phyloP scores from a whole-genome alignment of 2,113 vertebrate species.

The Columba livia region DNA sequence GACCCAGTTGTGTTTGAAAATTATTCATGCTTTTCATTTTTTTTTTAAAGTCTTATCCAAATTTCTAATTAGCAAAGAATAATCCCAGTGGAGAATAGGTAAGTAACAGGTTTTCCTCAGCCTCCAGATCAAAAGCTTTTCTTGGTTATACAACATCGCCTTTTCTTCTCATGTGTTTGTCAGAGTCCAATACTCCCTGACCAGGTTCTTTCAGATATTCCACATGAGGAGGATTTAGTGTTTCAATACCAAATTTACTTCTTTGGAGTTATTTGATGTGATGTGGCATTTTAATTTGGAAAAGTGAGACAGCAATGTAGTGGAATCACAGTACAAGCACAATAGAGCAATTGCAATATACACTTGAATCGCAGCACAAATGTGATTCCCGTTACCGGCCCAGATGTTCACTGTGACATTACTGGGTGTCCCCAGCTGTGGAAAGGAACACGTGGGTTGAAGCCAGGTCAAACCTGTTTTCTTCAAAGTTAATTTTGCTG shows the following conservation, averaged over 20 bases:
- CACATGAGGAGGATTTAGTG: not conserved
- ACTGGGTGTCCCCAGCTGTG: not conserved
- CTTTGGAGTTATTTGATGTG: not conserved
- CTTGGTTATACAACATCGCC: not conserved
- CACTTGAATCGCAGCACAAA: not conserved
- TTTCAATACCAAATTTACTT: not conserved
- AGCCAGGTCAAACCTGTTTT: not conserved
- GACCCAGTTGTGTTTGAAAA: not conserved
- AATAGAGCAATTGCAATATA: accelerated
- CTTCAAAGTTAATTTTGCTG: not conserved
- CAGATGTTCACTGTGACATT: not conserved
- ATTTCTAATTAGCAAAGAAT: not conserved
- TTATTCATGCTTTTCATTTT: not conserved
- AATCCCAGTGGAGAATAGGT: not conserved
- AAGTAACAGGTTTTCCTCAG: not conserved
- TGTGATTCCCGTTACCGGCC: not conserved
- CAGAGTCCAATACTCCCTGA: not conserved
- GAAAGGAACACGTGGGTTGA: not conserved
- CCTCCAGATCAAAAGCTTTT: not conserved
- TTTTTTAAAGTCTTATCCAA: not conserved
- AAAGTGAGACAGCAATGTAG: not conserved
- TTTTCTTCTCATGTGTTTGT: not conserved
- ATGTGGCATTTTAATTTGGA: not conserved
- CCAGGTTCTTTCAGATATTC: not conserved
- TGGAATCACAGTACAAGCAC: not conserved